Evolutionary conservation across 2,888 invertebrate species (phyloP), one percentile per base, ranked within the genome.

Genomic region (Eledona agricola): DNA sequence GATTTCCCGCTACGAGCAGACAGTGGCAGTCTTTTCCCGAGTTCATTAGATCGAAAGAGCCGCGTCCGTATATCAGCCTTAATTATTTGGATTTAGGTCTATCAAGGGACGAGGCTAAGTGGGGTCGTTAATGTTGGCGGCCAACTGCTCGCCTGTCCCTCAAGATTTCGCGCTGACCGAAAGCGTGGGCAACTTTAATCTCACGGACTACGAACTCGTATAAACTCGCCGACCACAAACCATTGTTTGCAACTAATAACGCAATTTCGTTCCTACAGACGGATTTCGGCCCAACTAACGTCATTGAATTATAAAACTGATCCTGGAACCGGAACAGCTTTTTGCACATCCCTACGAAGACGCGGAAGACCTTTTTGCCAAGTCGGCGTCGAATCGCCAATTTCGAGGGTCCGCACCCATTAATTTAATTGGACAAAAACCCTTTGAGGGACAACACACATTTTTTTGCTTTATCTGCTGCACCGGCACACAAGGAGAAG

Each of bases 191-290:
- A 59, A 62, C 62, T 65, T 66, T 65, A 68, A 68, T 68, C 65
- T 68, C 67, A 68, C 64, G 66, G 60, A 62, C 63, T 56, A 58
- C 61, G 63, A 63, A 62, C 65, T 63, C 61, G 57, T 59, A 66
- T 59, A 66, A 65, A 66, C 64, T 65, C 64, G 40, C 54, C 15
- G 55, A 59, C 66, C 68, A 56, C 64, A 60, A 59, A 62, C 64
- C 64, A 64, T 66, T 66, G 68, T 68, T 68, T 63, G 65, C 65
- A 62, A 65, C 65, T 65, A 66, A 66, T 67, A 64, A 63, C 57
- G 62, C 60, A 55, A 62, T 60, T 58, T 57, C 32, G 55, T 58
- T 59, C 58, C 56, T 55, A 23, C 42, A 49, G 45, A 40, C 40
- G 47, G 25, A 46, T 52, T 52, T 52, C 29, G 31, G 22, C 20